Evolutionary conservation across 1,140 invertebrate species (phyloP), one percentile per base, ranked within the genome.

Genomic region (Diachasmimorpha longicaudata): DNA sequence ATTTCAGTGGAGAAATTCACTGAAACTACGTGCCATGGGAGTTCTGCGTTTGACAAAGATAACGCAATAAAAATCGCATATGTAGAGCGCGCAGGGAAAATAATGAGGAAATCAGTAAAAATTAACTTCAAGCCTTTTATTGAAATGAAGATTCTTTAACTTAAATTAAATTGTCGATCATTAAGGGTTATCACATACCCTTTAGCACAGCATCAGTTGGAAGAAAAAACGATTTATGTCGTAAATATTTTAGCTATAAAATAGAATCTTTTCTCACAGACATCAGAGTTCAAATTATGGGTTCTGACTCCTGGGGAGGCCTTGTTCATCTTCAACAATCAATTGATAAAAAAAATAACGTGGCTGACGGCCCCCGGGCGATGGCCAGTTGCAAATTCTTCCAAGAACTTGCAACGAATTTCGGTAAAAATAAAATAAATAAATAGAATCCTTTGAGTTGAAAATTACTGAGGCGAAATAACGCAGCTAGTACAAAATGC

Each of bases 1-100:
- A 42, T 58, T 76, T 81, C 31, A 31, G 31, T 31, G 31, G 16
- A 70, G 42, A 44, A 44, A 70, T 70, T 42, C 44, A n/a, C 68
- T 14, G n/a, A 19, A 42, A 37, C 19, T 42, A 70, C 14, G 19
- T 16, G 68, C 19, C 16, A 70, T 42, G 68, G 13, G 36, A 70
- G 42, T 70, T 13, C 23, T 66, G 31, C 36, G n/a, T 66, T 31
- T n/a, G 14, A 36, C n/a, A 8, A 31, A 13, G 13, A 31, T 66
- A 66, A 66, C 14, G 63, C n/a, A 16, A 25, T 11, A 58, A 23
- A 5, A 25, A 25, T 58, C 21, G 55, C 0, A 19, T 11, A 8
- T 21, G 0, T 21, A 16, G 9, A 16, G 16, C 4, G 5, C 6
- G 4, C 14, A 58, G 9, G 21, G 11, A 10, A 58, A 58, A 19